Conservation (phyloP, 2,797 vertebrate genomes). For the Helarctos malayanus region DNA sequence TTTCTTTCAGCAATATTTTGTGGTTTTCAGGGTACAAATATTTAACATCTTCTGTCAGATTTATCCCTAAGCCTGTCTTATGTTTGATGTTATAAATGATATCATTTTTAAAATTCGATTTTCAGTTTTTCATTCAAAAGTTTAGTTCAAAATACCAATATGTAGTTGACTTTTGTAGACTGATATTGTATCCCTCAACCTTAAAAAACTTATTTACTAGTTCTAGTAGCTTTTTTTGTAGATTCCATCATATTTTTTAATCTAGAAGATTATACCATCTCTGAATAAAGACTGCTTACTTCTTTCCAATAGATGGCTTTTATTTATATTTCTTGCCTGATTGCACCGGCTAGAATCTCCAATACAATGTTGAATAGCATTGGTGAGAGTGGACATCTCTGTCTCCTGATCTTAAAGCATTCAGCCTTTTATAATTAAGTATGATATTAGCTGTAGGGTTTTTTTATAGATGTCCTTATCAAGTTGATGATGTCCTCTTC, state of each 20-base stretch:
- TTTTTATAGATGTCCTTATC: background rate
- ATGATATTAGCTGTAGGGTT: background rate
- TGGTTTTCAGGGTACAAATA: background rate
- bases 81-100: constrained; percentile 28
- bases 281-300: background rate
- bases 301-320: background rate
- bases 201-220: background rate
- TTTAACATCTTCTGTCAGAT: constrained; percentile 11
- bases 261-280: background rate
- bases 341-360: background rate
- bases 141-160: background rate
- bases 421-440: background rate
- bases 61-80: background rate
- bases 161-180: constrained; percentile 11
- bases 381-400: background rate
- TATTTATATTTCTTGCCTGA: background rate
- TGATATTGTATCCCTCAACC: background rate
- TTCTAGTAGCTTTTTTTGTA: constrained; percentile 23
- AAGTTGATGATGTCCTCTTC: background rate
- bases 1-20: constrained; percentile 32
- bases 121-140: background rate
- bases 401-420: constrained; percentile 21
- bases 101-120: background rate
- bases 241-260: background rate
- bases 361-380: background rate